A percentile compares a stretch with the other conserved stretches of the same genome.
phyloP scores from a whole-genome alignment of 2,888 invertebrate genomes.

The Agrotis segetum region DNA sequence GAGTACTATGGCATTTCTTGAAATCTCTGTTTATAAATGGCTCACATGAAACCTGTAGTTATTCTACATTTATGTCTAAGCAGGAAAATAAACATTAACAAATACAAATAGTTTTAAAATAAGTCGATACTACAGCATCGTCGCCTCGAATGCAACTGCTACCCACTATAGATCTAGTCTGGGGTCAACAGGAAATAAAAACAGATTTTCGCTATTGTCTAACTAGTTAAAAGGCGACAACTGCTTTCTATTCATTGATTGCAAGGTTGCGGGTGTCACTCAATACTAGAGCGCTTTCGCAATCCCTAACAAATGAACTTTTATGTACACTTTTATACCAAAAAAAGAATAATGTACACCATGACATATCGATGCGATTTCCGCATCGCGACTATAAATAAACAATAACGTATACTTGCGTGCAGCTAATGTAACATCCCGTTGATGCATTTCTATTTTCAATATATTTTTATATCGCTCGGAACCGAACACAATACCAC shows the following conservation, averaged over 20 bases:
- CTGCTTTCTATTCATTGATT: slow-evolving; percentile 86
- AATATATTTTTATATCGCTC: slow-evolving; percentile 82
- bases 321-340: slow-evolving; percentile 82
- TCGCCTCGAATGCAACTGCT: slow-evolving; percentile 38
- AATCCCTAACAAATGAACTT: slow-evolving; percentile 83
- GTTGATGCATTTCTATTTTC: slow-evolving; percentile 78
- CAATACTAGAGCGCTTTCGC: slow-evolving; percentile 86
- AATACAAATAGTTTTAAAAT: slow-evolving; percentile 34
- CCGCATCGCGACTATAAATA: slow-evolving; percentile 88
- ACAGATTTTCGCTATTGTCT: slow-evolving; percentile 83
- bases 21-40: slow-evolving; percentile 23
- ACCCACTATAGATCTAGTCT: slow-evolving; percentile 44
- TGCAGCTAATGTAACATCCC: slow-evolving; percentile 76
- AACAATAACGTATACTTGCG: slow-evolving; percentile 84
- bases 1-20: not conserved
- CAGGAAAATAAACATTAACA: slow-evolving; percentile 51
- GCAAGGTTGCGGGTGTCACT: slow-evolving; percentile 88
- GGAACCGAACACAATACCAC: slow-evolving; percentile 83
- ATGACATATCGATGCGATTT: slow-evolving; percentile 87
- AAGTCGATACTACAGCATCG: slow-evolving; percentile 39
- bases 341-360: slow-evolving; percentile 83
- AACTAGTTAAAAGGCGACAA: slow-evolving; percentile 77
- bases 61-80: slow-evolving; percentile 28
- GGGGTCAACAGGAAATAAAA: slow-evolving; percentile 77
- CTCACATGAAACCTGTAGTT: slow-evolving; percentile 15